A percentile compares a stretch with the other conserved stretches of the same genome.
Evolutionary conservation across 30 jellyfish, hydroid and myxozoan species (phyloP).

Genomic region (Hydractinia symbiolongicarpus): DNA sequence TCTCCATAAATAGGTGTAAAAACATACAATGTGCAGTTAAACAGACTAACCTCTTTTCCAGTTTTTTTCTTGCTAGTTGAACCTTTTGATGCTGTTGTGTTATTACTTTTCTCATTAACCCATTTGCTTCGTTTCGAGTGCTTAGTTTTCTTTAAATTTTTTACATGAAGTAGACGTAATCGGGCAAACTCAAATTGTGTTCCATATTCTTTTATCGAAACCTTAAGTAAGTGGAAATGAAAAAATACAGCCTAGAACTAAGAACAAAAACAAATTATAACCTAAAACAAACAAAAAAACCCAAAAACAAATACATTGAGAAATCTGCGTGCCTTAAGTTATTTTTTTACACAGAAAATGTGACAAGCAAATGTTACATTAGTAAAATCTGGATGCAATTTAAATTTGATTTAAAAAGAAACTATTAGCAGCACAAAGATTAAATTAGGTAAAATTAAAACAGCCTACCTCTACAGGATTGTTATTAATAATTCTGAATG

Average conservation of each 20-base stretch:
- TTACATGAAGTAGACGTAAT: constrained; percentile 67
- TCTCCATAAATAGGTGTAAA: too few relatives aligned
- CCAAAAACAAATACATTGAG: too few relatives aligned
- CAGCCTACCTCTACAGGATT: constrained; percentile 93
- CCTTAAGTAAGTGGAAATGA: constrained; percentile 33
- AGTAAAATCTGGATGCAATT: too few relatives aligned
- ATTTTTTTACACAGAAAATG: too few relatives aligned
- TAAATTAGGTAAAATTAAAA: neutral
- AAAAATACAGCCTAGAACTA: too few relatives aligned
- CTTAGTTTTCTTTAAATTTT: constrained; percentile 46
- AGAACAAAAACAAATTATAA: too few relatives aligned
- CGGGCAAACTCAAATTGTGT: constrained; percentile 86
- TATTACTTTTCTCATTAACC: constrained; percentile 36
- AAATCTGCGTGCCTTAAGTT: too few relatives aligned
- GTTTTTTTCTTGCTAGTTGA: neutral
- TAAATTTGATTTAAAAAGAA: too few relatives aligned
- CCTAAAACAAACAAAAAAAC: too few relatives aligned
- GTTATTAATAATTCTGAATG: constrained; percentile 71
- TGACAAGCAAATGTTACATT: too few relatives aligned
- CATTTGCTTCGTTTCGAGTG: constrained; percentile 48
- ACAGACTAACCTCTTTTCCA: neutral
- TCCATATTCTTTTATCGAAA: constrained; percentile 72
- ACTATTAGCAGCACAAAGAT: too few relatives aligned
- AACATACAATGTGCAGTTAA: too few relatives aligned
- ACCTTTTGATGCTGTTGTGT: constrained; percentile 12